A percentile compares a stretch with the other conserved stretches of the same genome.
These are phyloP conservation scores for Alauda arvensis DNA, from an alignment of 2,797 vertebrate genomes.

Conservation along the genomic window DNA sequence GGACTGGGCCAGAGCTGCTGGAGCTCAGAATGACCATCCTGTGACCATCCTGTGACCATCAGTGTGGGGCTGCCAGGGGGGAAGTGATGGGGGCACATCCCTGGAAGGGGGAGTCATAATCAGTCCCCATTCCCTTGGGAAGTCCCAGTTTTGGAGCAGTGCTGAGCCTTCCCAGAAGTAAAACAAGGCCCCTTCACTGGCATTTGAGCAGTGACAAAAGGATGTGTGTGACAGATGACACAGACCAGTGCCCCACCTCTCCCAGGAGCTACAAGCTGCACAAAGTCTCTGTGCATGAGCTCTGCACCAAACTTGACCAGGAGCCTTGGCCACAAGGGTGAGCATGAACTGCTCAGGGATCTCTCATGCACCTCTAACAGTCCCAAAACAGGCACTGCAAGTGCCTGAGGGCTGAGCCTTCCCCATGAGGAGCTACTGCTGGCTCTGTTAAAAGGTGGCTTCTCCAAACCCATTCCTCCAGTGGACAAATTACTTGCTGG, in stretches of 20 bases:
- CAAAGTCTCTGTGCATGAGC: fast-evolving
- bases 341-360: not conserved
- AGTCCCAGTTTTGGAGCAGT: not conserved
- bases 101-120: not conserved
- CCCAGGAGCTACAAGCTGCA: fast-evolving
- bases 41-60: too few species aligned
- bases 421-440: not conserved
- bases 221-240: not conserved
- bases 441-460: not conserved
- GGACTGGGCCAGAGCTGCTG: not conserved
- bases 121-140: not conserved
- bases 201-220: not conserved
- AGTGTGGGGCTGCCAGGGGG: not conserved
- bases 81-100: not conserved
- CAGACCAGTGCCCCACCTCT: not conserved
- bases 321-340: fast-evolving
- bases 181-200: not conserved
- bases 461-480: not conserved
- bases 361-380: fast-evolving
- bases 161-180: not conserved
- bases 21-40: too few species aligned
- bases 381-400: not conserved
- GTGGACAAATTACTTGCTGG: fast-evolving
- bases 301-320: not conserved
- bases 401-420: not conserved